Base-by-base conservation (phyloP, 2,797 vertebrate genomes). In the Parauchenoglanis punctatus region DNA sequence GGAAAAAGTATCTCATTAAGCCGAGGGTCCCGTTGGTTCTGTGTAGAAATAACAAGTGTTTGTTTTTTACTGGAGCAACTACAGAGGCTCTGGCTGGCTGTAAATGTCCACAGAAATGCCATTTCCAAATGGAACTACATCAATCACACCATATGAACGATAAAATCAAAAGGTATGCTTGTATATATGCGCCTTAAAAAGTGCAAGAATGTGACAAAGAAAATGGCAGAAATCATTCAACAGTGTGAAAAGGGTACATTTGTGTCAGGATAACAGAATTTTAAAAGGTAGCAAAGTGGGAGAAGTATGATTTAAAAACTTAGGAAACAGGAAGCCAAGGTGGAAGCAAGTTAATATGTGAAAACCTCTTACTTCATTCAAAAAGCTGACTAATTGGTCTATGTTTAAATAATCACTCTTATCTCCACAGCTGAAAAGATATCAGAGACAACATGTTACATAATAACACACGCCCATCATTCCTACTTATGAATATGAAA, bases 361-460 rank as follows among this genome's bases (percentile, higher is more conserved):
- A 98, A 98, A 95, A 95, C 97, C 96, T 97, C 98, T 99, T 99
- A 99, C 99, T 98, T 99, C 97, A 96, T 99, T 99, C 97, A 99
- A 97, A 99, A 99, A 99, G 97, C 97, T 98, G 97, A 99, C 98
- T 98, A 99, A 99, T 96, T 99, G 99, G 95, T 99, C 99, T 97
- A 99, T 97, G 96, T 96, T 98, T 98, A 99, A 99, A 98, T 97
- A 99, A 98, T 99, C 98, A 96, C 96, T 97, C 98, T 98, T 98
- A 97, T 97, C 98, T 97, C 98, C 98, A 97, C 98, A 99, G 97
- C 98, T 99, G 98, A 96, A 99, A 99, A 97, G 95, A 98, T 98
- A 98, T 96, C 95, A 97, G 97, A 97, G 25, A 77, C 20, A 82
- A 70, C 8, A 28, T 15, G 44, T 76, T 95, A 89, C 89, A 96